These are phyloP conservation scores for Lepisosteus oculatus DNA, from an alignment of 2,113 vertebrate genomes.

Conservation along the genomic window DNA sequence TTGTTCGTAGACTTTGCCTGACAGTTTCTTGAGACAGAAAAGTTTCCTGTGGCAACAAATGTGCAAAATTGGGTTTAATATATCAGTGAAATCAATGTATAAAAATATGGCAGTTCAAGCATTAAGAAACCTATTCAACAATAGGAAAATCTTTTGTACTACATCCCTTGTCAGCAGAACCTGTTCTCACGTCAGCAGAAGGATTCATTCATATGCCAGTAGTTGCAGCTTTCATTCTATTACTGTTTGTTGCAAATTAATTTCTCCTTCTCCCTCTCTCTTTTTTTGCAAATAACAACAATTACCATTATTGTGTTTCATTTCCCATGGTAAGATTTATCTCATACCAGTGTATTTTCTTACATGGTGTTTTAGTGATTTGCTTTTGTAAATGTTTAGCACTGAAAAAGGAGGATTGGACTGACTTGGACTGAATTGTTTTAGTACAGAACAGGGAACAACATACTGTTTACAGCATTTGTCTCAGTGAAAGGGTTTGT, in stretches of 20 bases:
- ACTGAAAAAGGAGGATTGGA: not conserved
- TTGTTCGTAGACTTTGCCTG: not conserved
- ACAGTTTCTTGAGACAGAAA: not conserved
- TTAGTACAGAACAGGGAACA: not conserved
- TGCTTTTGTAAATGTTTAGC: not conserved
- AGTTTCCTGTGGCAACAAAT: not conserved
- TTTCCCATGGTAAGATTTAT: slow-evolving; percentile 4
- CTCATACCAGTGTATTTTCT: slow-evolving; percentile 1
- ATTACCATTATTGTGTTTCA: slow-evolving; percentile 13
- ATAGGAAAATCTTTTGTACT: no score
- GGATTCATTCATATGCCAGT: slow-evolving; percentile 5
- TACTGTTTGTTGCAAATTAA: not conserved
- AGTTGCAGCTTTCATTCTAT: not conserved
- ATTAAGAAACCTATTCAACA: no score
- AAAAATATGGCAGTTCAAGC: no score
- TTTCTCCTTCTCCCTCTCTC: slow-evolving; percentile 1
- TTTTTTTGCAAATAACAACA: not conserved
- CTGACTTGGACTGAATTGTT: not conserved
- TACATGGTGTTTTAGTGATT: not conserved
- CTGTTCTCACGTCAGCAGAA: not conserved
- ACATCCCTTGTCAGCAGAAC: no score
- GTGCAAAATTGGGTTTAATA: no score
- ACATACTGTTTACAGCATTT: not conserved
- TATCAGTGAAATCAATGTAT: no score
- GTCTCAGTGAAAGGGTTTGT: no score